These are phyloP conservation scores for Pseudochaenichthys georgianus DNA, from an alignment of 2,797 vertebrate genomes.

Conservation along the genomic window DNA sequence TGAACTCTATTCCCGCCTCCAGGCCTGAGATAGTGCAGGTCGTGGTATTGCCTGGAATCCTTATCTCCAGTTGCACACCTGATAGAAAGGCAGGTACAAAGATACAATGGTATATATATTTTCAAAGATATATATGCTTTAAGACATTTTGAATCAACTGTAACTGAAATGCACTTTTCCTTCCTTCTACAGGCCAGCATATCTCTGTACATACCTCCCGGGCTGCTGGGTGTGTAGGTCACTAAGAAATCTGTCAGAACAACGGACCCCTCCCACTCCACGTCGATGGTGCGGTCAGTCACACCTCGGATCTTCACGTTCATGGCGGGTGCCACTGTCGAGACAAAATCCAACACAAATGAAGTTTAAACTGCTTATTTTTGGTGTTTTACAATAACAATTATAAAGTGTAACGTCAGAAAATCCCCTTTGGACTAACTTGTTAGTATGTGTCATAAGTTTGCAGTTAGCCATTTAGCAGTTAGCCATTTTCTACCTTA, in stretches of 20 bases:
- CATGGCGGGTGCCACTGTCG: slow-evolving; percentile 91
- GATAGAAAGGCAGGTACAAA: slow-evolving; percentile 31
- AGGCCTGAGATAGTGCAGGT: slow-evolving; percentile 89
- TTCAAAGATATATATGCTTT: neutral
- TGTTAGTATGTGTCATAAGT: neutral
- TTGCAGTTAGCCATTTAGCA: neutral
- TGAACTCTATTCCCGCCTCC: slow-evolving; percentile 94
- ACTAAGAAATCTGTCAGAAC: slow-evolving; percentile 92
- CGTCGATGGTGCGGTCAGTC: slow-evolving; percentile 90
- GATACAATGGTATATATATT: slow-evolving; percentile 1
- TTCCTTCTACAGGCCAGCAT: neutral
- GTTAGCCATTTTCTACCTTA: neutral
- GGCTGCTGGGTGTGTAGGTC: slow-evolving; percentile 90
- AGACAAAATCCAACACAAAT: slow-evolving; percentile 32
- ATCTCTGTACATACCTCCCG: slow-evolving; percentile 72
- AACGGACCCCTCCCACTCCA: slow-evolving; percentile 92
- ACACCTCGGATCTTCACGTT: slow-evolving; percentile 89
- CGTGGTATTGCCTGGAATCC: slow-evolving; percentile 91
- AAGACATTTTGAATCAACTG: slow-evolving; percentile 14
- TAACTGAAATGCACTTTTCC: slow-evolving; percentile 3
- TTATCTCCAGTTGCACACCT: slow-evolving; percentile 91
- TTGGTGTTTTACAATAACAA: neutral
- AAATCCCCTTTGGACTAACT: neutral
- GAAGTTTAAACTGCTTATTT: neutral
- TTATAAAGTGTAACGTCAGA: too few species aligned